Percentiles rank a stretch among this genome's conserved stretches.
Conservation (phyloP, 1,140 invertebrate genomes). For the Papilio polytes region DNA sequence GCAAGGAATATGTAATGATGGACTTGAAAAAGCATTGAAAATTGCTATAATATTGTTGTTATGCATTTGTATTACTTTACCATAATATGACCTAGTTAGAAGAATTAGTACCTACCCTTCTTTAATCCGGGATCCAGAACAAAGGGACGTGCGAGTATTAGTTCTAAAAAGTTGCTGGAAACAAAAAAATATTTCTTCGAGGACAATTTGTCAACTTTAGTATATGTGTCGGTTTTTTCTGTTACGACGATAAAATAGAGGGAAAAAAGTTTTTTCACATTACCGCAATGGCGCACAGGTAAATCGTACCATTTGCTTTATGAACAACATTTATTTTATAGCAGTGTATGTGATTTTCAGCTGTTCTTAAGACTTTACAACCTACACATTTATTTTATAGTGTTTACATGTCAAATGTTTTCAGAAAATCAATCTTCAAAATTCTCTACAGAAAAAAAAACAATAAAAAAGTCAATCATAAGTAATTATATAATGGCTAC, state of each 20-base stretch:
- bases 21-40: not conserved
- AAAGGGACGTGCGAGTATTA: not conserved
- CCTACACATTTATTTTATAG: not conserved
- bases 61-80: not conserved
- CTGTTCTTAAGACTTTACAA: not conserved
- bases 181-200: not conserved
- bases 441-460: too few species aligned
- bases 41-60: not conserved
- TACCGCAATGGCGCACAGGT: constrained; percentile 1
- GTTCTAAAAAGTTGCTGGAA: not conserved
- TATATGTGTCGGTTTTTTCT: not conserved
- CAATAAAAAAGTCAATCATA: too few species aligned
- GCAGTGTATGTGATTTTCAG: not conserved
- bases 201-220: not conserved
- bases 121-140: not conserved
- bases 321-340: not conserved
- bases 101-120: not conserved
- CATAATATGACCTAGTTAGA: not conserved
- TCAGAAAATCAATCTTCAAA: not conserved
- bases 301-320: not conserved
- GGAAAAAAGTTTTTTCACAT: not conserved
- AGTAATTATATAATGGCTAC: not conserved
- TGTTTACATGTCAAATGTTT: too few species aligned
- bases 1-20: not conserved
- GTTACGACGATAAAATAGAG: constrained; percentile 15